Percentiles rank a stretch among this genome's conserved stretches.
Evolutionary conservation across 2,888 invertebrate species (phyloP).

Genomic region (Leptopilina myrica): DNA sequence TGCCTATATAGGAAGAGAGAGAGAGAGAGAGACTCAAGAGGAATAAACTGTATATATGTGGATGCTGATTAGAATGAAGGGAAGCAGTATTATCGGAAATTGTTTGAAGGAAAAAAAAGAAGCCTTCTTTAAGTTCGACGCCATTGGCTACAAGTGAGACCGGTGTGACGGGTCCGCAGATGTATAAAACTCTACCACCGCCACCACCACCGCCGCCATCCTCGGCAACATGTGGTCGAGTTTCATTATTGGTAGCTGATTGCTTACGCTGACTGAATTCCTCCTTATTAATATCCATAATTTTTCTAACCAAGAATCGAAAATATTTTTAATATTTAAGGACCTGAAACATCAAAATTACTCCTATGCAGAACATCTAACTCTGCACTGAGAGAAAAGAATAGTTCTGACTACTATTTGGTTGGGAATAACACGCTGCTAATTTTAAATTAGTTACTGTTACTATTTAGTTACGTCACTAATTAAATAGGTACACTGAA

Average conservation of each 20-base stretch:
- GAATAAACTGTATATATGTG: constrained; percentile 4
- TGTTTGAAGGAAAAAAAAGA: constrained; percentile 11
- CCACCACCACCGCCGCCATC: constrained; percentile 56
- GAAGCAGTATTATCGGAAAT: background rate
- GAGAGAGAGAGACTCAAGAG: constrained; percentile 4
- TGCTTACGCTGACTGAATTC: constrained; percentile 60
- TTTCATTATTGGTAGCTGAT: constrained; percentile 58
- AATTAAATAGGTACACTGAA: too few species aligned
- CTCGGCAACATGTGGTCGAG: constrained; percentile 68
- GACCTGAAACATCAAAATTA: too few species aligned
- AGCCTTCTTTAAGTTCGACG: constrained; percentile 60
- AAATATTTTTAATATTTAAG: too few species aligned
- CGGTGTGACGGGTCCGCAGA: constrained; percentile 76
- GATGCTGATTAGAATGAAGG: constrained; percentile 13
- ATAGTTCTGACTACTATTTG: too few species aligned
- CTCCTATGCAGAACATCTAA: too few species aligned
- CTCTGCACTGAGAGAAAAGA: too few species aligned
- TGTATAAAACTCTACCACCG: constrained; percentile 59
- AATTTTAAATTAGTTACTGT: too few species aligned
- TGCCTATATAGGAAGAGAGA: constrained; percentile 11
- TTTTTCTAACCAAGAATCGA: background rate
- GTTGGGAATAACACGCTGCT: too few species aligned
- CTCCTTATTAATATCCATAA: constrained; percentile 47
- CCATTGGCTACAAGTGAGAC: constrained; percentile 71
- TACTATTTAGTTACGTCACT: too few species aligned